Evolutionary conservation across 2,113 vertebrate genomes (phyloP).

Genomic region (Alosa alosa): DNA sequence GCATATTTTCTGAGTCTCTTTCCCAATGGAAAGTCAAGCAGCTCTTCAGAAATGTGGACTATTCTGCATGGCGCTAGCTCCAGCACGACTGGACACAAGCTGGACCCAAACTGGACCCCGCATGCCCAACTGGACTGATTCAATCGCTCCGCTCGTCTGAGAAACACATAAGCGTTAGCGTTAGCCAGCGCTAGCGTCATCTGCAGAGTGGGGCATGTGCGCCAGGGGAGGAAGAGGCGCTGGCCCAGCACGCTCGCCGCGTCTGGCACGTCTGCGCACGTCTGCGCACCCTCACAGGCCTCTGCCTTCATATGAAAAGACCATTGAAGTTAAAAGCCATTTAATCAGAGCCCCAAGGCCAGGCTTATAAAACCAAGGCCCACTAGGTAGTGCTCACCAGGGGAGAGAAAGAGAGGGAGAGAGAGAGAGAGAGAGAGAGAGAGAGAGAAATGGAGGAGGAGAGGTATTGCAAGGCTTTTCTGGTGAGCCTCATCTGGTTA

Average conservation of each 20-base stretch:
- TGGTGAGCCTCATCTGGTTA: background rate
- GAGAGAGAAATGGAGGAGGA: background rate
- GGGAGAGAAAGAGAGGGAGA: background rate
- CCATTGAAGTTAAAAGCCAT: conserved; percentile 14
- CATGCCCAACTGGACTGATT: background rate
- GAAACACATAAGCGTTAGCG: background rate
- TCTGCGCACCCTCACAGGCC: too few species aligned
- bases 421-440: background rate
- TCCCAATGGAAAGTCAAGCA: background rate
- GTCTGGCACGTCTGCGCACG: background rate
- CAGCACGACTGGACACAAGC: background rate
- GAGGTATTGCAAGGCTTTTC: background rate
- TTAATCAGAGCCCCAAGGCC: background rate
- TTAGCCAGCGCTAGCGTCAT: background rate
- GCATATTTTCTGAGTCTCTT: background rate
- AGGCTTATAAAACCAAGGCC: background rate
- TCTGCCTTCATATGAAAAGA: background rate
- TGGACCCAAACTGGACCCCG: background rate
- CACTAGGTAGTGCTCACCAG: background rate
- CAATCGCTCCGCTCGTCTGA: background rate
- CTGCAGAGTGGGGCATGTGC: background rate
- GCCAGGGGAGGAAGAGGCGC: background rate
- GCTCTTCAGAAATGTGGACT: background rate
- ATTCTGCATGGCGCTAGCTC: background rate
- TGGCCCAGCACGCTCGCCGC: too few species aligned